Evolutionary conservation across 2,888 invertebrate species (phyloP).

Genomic region (Tenthredo notha): DNA sequence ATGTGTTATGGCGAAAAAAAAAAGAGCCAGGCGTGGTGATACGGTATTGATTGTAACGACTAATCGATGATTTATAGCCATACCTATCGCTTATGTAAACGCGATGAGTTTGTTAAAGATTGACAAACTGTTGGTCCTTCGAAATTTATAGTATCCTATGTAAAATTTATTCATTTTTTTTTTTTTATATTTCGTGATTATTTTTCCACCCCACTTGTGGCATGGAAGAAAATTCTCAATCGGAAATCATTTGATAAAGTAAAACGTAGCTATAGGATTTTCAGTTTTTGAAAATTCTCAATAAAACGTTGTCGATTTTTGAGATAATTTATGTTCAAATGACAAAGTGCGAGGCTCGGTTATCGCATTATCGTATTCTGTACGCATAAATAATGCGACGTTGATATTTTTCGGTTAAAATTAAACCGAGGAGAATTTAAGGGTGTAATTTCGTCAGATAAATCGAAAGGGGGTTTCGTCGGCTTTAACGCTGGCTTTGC

Average conservation of each 20-base stretch:
- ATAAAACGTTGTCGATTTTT: not conserved
- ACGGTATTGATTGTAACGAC: conserved; percentile 23
- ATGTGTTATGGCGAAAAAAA: not conserved
- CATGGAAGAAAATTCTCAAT: not conserved
- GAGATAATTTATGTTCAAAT: not conserved
- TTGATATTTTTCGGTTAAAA: conserved; percentile 1
- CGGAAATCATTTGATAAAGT: not conserved
- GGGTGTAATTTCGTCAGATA: conserved; percentile 50
- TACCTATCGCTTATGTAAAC: conserved; percentile 6
- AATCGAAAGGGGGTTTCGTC: conserved; percentile 47
- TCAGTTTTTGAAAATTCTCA: not conserved
- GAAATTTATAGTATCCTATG: conserved; percentile 1
- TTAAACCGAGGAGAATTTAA: conserved; percentile 37
- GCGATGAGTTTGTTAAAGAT: not conserved
- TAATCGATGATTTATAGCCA: conserved; percentile 31
- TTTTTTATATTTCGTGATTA: not conserved
- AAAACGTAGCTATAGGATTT: not conserved
- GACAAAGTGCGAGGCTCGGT: not conserved
- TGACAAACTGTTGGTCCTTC: not conserved
- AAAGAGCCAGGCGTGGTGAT: not conserved
- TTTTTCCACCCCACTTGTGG: not conserved
- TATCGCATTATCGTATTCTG: not conserved
- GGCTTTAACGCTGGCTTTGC: conserved; percentile 35
- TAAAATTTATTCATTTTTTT: not conserved
- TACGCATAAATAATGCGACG: conserved; percentile 7